Evolutionary conservation across 2,113 vertebrate genomes (phyloP).

Genomic region (Stercorarius parasiticus): DNA sequence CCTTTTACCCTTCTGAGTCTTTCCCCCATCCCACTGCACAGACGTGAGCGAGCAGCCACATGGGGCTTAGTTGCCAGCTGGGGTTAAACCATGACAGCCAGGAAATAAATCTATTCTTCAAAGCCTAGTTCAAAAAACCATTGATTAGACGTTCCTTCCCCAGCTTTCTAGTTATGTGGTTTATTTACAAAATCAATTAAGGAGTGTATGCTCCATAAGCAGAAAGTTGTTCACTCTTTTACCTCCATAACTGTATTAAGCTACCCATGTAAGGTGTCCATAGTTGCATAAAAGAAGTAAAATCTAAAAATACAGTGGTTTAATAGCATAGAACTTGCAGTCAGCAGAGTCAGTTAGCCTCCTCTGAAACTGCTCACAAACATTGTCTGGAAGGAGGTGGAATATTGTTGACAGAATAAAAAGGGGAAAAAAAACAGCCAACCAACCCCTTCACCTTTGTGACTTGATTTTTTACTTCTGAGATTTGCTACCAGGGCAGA

Average conservation of each 20-base stretch:
- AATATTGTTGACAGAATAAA: neutral
- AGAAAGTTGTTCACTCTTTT: neutral
- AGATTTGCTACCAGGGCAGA: neutral
- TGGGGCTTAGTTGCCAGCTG: neutral
- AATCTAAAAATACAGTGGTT: neutral
- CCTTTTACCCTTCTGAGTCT: neutral
- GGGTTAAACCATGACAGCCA: neutral
- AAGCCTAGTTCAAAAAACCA: neutral
- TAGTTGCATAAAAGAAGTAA: neutral
- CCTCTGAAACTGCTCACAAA: neutral
- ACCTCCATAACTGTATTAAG: neutral
- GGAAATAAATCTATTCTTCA: neutral
- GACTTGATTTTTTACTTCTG: neutral
- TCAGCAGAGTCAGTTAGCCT: neutral
- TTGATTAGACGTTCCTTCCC: neutral
- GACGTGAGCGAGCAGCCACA: fast-evolving
- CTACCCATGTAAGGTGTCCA: neutral
- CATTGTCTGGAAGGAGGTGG: neutral
- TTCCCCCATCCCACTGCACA: neutral
- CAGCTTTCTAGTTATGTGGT: neutral
- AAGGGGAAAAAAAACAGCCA: neutral
- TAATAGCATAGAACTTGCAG: neutral
- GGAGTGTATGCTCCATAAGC: neutral
- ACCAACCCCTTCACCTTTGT: neutral
- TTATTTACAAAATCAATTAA: neutral